Conservation (phyloP, 2,888 invertebrate genomes). For the Drosophila anomalata region DNA sequence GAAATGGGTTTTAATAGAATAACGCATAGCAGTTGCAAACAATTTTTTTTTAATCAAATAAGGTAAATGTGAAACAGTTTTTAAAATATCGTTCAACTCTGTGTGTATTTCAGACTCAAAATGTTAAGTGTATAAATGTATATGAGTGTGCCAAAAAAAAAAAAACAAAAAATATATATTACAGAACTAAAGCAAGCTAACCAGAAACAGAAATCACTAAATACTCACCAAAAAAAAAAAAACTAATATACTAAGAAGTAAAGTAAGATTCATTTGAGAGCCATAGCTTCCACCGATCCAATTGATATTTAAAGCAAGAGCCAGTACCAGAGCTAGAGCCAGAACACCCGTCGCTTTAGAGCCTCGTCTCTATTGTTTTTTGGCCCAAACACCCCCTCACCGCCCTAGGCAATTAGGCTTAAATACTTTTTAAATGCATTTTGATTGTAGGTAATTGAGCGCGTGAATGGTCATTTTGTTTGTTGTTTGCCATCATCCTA, state of each 20-base stretch:
- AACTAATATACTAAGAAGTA: background rate
- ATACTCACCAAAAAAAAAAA: background rate
- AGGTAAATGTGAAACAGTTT: background rate
- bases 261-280: background rate
- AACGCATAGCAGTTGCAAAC: conserved; percentile 7
- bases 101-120: conserved; percentile 21
- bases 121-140: conserved; percentile 38
- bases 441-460: conserved; percentile 70
- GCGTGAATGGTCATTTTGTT: conserved; percentile 49
- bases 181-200: background rate
- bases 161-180: background rate
- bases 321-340: no score
- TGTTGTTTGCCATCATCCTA: background rate
- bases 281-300: conserved; percentile 16
- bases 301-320: conserved; percentile 1
- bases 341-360: no score
- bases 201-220: background rate
- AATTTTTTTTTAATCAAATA: background rate
- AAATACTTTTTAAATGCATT: conserved; percentile 73
- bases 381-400: conserved; percentile 1
- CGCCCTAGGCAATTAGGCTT: conserved; percentile 63
- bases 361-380: background rate
- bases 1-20: conserved; percentile 16
- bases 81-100: conserved; percentile 10
- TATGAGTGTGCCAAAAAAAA: conserved; percentile 16